Evolutionary conservation across 2,888 invertebrate genomes (phyloP).

Genomic region (Acanthoscelides obtectus): DNA sequence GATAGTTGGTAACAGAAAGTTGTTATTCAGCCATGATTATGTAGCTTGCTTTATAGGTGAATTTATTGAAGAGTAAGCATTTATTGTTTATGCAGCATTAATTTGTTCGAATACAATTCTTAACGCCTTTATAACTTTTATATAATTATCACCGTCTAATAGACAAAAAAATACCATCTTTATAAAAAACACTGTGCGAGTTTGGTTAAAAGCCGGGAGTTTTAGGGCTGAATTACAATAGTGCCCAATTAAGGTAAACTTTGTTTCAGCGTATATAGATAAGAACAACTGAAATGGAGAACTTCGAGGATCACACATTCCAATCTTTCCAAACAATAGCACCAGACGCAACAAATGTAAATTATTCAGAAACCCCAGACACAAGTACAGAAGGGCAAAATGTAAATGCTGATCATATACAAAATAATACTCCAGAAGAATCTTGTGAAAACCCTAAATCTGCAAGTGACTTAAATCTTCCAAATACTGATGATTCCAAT

Average conservation of each 20-base stretch:
- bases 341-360: background rate
- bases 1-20: background rate
- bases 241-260: background rate
- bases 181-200: background rate
- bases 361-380: slow-evolving; percentile 9
- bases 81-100: background rate
- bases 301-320: background rate
- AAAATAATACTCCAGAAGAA: slow-evolving; percentile 8
- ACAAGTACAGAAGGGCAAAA: background rate
- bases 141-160: background rate
- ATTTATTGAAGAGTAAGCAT: background rate
- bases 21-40: background rate
- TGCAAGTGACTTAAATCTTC: background rate
- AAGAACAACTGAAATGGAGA: background rate
- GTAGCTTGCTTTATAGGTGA: background rate
- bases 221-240: background rate
- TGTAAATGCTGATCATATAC: slow-evolving; percentile 5
- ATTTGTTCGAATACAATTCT: background rate
- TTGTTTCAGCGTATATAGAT: background rate
- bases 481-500: background rate
- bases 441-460: background rate
- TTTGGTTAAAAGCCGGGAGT: background rate
- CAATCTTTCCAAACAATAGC: background rate
- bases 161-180: background rate
- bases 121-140: background rate